Base-by-base conservation (phyloP, 2,888 invertebrate genomes). In the Drosophila peninsularis region DNA sequence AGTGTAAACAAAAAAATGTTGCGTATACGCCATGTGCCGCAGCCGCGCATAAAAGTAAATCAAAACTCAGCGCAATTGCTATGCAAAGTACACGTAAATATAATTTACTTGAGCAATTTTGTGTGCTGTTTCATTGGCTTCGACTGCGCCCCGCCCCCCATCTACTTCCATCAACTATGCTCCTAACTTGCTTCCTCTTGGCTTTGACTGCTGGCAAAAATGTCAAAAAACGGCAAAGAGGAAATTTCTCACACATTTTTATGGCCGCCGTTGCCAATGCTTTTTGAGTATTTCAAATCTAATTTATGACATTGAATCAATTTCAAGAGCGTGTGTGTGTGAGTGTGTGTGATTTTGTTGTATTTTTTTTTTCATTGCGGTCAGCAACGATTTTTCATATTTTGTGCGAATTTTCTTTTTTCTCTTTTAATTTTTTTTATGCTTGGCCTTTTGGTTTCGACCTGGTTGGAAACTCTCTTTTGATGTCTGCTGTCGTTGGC, bases 281-380 rank as follows among this genome's bases (percentile, higher is more conserved):
- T 79, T 77, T 75, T 73, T 73, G 77, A 85, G 82, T 64, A 85
- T 85, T 85, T 89, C 88, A 89, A 89, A 85, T 88, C 88, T 89
- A 85, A 85, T 85, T 89, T 85, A 85, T 89, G 85, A 88, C 89
- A 85, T 80, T 88, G 86, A 89, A 85, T 85, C 88, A 85, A 85
- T 85, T 85, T 79, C 68, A 53, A 71, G 65, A 52, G 44, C 30
- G 49, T 44, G 58, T 49, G 36, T 24, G 37, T 30, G 41, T 44
- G 76, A 56, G 53, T 13, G 42, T 42, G 42, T 39, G 21, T 44
- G 62, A 7, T 62, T 39, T 49, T 54, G 14, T 41, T 49, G 19
- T 24, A 2, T 61, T 24, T 5, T 32, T 61, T 65, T 72, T 45
- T 67, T 62, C 45, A 49, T 54, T 73, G 77, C 78, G 85, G 85